These are phyloP conservation scores for Pinna nobilis DNA, from an alignment of 1,140 invertebrate genomes.

Conservation along the genomic window DNA sequence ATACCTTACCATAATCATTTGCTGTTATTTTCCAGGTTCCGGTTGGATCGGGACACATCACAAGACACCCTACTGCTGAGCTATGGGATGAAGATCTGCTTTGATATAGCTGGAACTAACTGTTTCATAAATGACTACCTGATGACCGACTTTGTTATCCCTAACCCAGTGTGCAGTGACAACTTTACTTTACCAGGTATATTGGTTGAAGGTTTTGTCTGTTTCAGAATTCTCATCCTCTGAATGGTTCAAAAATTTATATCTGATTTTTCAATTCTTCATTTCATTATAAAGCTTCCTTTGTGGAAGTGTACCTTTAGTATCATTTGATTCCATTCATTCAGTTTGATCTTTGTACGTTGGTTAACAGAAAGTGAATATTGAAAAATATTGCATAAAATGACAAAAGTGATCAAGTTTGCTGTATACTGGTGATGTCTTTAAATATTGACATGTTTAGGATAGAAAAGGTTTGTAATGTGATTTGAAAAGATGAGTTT, in stretches of 20 bases:
- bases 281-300: not conserved
- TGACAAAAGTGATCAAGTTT: too few relatives aligned
- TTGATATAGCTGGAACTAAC: constrained; percentile 20
- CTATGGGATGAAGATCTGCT: constrained; percentile 39
- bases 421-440: too few relatives aligned
- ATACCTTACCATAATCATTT: too few relatives aligned
- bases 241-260: not conserved
- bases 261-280: not conserved
- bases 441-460: too few relatives aligned
- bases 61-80: constrained; percentile 22
- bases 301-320: not conserved
- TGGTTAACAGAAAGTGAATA: too few relatives aligned
- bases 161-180: constrained; percentile 31
- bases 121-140: constrained; percentile 22
- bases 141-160: constrained; percentile 16
- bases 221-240: too few relatives aligned
- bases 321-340: not conserved
- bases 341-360: not conserved
- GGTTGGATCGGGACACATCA: constrained; percentile 6
- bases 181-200: constrained; percentile 40
- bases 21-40: constrained; percentile 24
- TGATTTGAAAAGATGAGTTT: too few relatives aligned
- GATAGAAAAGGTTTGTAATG: too few relatives aligned
- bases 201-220: too few relatives aligned
- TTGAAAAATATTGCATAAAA: too few relatives aligned